phyloP scores from a whole-genome alignment of 1,140 invertebrate species.

The Xylocopa sonorina region DNA sequence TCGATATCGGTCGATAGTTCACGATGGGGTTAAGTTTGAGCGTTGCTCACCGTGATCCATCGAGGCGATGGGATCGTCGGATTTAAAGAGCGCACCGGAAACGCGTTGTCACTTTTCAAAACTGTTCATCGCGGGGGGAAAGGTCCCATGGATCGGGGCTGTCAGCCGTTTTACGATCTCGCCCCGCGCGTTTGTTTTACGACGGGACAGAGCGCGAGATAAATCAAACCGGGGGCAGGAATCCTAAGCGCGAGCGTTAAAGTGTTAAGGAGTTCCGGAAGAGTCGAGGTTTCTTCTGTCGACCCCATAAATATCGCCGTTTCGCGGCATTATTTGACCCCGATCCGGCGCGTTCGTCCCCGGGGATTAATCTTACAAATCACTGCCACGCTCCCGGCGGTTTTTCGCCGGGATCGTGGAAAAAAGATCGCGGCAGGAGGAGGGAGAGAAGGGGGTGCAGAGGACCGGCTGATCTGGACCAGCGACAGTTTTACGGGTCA shows the following conservation, averaged over 20 bases:
- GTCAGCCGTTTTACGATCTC: slow-evolving; percentile 31
- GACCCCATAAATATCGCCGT: slow-evolving; percentile 60
- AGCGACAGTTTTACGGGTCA: slow-evolving; percentile 24
- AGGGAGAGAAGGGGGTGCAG: too few relatives aligned
- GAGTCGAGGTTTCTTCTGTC: slow-evolving; percentile 37
- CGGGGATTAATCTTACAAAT: slow-evolving; percentile 57
- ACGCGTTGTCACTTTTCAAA: too few relatives aligned
- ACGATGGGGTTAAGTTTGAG: too few relatives aligned
- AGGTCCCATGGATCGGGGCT: not conserved
- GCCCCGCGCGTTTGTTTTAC: slow-evolving; percentile 20
- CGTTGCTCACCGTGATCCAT: not conserved
- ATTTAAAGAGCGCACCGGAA: not conserved
- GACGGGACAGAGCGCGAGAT: slow-evolving; percentile 45
- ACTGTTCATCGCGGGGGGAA: not conserved
- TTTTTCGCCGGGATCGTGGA: not conserved
- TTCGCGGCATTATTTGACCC: slow-evolving; percentile 39
- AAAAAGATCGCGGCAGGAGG: too few relatives aligned
- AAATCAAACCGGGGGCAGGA: slow-evolving; percentile 60
- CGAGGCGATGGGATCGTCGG: not conserved
- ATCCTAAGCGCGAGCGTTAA: slow-evolving; percentile 62
- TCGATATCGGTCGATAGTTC: too few relatives aligned
- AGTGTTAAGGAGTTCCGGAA: slow-evolving; percentile 64
- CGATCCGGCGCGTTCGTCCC: slow-evolving; percentile 39
- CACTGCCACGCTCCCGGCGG: slow-evolving; percentile 1
- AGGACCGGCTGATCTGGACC: not conserved